Evolutionary conservation across 2,888 invertebrate genomes (phyloP).

Genomic region (Cyclophora albipunctata): DNA sequence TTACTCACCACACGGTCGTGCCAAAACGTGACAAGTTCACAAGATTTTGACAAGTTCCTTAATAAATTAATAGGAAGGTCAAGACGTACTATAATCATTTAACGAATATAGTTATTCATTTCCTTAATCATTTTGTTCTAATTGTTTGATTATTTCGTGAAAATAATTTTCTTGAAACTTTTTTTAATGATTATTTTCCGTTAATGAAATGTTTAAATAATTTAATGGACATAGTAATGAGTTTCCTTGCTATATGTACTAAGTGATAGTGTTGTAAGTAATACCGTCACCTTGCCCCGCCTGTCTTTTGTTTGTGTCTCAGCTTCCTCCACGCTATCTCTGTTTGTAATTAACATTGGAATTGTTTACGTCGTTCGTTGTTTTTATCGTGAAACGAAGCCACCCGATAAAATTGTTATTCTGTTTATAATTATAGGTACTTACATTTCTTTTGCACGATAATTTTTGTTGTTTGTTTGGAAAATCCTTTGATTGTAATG

Average conservation of each 20-base stretch:
- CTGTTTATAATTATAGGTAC: not conserved
- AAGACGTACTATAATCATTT: no score
- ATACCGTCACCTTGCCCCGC: constrained; percentile 35
- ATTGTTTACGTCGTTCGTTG: constrained; percentile 8
- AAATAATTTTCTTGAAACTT: no score
- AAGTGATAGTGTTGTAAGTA: no score
- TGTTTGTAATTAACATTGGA: constrained; percentile 21
- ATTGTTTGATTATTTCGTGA: no score
- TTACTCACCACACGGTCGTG: constrained; percentile 48
- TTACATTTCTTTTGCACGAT: not conserved
- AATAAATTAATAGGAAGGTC: no score
- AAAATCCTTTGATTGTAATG: not conserved
- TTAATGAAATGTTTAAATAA: no score
- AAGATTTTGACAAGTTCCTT: not conserved
- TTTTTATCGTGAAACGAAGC: constrained; percentile 5
- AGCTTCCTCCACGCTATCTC: constrained; percentile 43
- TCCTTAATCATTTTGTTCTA: no score
- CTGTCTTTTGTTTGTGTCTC: constrained; percentile 42
- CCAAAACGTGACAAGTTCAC: constrained; percentile 40
- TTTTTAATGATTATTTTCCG: no score
- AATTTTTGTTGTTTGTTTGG: constrained; percentile 1
- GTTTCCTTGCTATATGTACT: no score
- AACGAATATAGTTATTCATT: no score
- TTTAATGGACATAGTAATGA: no score
- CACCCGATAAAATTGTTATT: constrained; percentile 4